These are phyloP conservation scores for Myioborus melanocephalus DNA, from an alignment of 2,797 vertebrate species.

Conservation along the genomic window DNA sequence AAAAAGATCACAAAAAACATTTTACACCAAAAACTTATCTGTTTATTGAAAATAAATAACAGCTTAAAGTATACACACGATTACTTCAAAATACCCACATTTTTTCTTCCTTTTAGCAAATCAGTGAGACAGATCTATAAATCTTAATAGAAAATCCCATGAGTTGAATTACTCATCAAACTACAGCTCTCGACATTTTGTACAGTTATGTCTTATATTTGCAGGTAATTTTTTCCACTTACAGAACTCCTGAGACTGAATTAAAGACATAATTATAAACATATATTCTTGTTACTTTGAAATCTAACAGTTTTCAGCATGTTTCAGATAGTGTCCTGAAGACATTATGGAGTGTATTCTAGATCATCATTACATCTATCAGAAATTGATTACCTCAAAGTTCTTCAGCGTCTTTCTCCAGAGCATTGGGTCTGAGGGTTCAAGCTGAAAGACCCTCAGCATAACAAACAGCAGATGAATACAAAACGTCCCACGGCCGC, in stretches of 20 bases:
- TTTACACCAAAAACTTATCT: not conserved
- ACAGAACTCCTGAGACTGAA: not conserved
- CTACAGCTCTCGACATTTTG: not conserved
- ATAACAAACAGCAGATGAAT: slow-evolving; percentile 91
- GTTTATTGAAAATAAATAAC: not conserved
- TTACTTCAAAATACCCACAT: not conserved
- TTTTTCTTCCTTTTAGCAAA: not conserved
- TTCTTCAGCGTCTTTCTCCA: slow-evolving; percentile 91
- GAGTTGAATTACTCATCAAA: not conserved
- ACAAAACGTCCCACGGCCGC: slow-evolving; percentile 86
- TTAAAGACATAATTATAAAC: not conserved
- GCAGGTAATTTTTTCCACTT: not conserved
- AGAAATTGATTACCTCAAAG: slow-evolving; percentile 81
- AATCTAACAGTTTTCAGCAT: not conserved
- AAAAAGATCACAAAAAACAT: not conserved
- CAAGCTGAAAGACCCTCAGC: slow-evolving; percentile 88
- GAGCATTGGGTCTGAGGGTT: slow-evolving; percentile 85
- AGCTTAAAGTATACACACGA: not conserved
- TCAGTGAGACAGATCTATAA: not conserved
- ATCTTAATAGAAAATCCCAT: not conserved
- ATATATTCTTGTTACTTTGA: not conserved
- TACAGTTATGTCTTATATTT: not conserved
- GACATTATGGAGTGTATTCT: not conserved
- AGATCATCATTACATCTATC: not conserved
- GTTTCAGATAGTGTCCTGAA: not conserved